A percentile compares a stretch with the other conserved stretches of the same genome.
Conservation (phyloP, 2,888 invertebrate genomes). For the Hypomecis punctinalis region DNA sequence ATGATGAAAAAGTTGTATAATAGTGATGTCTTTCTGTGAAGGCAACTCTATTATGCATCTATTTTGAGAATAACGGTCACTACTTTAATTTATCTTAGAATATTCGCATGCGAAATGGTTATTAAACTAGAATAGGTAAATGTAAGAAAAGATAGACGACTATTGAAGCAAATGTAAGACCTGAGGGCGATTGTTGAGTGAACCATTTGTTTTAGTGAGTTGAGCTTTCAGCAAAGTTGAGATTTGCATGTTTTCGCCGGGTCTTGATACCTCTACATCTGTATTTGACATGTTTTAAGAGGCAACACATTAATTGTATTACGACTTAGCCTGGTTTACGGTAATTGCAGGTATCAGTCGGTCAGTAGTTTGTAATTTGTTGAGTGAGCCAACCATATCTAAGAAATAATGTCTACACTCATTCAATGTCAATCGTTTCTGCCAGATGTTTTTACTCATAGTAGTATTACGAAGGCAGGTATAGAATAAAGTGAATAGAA, state of each 20-base stretch:
- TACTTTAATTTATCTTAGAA: constrained; percentile 12
- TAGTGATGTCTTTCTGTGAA: constrained; percentile 17
- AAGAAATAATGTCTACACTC: constrained; percentile 5
- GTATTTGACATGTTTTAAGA: constrained; percentile 50
- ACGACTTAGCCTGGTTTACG: constrained; percentile 27
- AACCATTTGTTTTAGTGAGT: constrained; percentile 48
- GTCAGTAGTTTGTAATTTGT: constrained; percentile 22
- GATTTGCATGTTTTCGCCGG: constrained; percentile 33
- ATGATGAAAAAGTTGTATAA: constrained; percentile 15
- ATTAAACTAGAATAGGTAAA: constrained; percentile 17
- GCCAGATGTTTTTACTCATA: not conserved
- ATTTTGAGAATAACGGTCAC: constrained; percentile 24
- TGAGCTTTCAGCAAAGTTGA: constrained; percentile 42
- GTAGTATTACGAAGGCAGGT: constrained; percentile 1
- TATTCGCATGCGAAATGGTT: constrained; percentile 22
- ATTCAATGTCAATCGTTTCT: constrained; percentile 8
- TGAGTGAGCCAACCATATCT: constrained; percentile 14
- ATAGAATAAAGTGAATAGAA: constrained; percentile 27
- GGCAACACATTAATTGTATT: constrained; percentile 32
- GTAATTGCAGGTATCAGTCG: constrained; percentile 14
- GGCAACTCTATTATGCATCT: constrained; percentile 27
- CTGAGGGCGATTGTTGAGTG: constrained; percentile 42
- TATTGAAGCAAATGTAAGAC: constrained; percentile 29
- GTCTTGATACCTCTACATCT: constrained; percentile 47
- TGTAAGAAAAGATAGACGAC: constrained; percentile 35